Percentiles rank a stretch among this genome's conserved stretches.
phyloP scores from a whole-genome alignment of 64 coral and sea anemone species.

The Catalaphyllia jardinei region DNA sequence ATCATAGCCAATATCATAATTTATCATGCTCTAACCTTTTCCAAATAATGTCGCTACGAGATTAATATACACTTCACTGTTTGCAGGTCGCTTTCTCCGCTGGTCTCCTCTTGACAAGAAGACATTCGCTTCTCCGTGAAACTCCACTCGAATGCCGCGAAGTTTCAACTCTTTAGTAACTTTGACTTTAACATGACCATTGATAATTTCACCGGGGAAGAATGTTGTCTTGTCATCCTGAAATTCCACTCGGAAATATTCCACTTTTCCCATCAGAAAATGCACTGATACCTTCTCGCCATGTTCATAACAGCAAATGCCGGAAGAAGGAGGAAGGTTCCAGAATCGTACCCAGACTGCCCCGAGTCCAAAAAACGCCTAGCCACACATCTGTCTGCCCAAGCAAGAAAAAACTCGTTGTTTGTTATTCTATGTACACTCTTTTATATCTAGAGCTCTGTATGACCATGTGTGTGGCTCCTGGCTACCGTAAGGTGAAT shows the following conservation, averaged over 20 bases:
- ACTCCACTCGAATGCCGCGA: constrained; percentile 66
- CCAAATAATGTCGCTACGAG: constrained; percentile 77
- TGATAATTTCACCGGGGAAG: constrained; percentile 79
- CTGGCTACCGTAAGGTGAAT: too few species aligned
- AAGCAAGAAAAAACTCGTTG: too few species aligned
- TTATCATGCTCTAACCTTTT: constrained; percentile 48
- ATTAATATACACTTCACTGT: constrained; percentile 76
- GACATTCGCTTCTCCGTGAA: constrained; percentile 82
- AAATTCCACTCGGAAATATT: constrained; percentile 69
- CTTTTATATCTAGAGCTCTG: too few species aligned
- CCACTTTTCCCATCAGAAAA: constrained; percentile 81
- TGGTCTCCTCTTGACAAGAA: constrained; percentile 52
- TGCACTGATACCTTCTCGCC: background rate
- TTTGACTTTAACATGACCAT: constrained; percentile 67
- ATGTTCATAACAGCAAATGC: background rate
- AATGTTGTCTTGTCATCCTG: constrained; percentile 65
- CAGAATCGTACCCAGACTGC: background rate
- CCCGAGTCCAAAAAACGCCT: too few species aligned
- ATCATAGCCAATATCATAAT: background rate
- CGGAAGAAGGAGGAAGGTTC: background rate
- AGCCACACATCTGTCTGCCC: too few species aligned
- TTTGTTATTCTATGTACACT: too few species aligned
- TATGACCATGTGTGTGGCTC: too few species aligned
- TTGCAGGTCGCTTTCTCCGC: constrained; percentile 55
- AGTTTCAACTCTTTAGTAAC: constrained; percentile 78